Percentiles rank a stretch among this genome's conserved stretches.
Evolutionary conservation across 2,888 invertebrate genomes (phyloP).

Genomic region (Catonia carolina): DNA sequence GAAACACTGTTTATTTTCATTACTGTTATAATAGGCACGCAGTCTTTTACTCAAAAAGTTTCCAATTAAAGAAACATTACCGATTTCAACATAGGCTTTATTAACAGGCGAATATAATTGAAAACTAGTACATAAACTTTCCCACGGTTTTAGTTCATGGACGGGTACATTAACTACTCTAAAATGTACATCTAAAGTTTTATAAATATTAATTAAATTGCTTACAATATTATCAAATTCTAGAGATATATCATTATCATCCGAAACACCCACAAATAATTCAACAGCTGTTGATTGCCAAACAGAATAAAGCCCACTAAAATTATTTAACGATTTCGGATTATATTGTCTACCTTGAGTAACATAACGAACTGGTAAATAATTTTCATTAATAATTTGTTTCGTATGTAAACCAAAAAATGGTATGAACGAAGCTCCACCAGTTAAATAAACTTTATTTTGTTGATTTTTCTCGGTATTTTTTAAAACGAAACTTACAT

Average conservation of each 20-base stretch:
- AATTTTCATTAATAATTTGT: slow-evolving; percentile 52
- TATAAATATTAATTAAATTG: slow-evolving; percentile 53
- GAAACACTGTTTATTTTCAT: slow-evolving; percentile 53
- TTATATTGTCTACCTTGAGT: slow-evolving; percentile 63
- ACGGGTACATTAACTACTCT: slow-evolving; percentile 57
- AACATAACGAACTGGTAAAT: slow-evolving; percentile 63
- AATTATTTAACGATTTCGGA: slow-evolving; percentile 43
- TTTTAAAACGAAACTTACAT: slow-evolving; percentile 53
- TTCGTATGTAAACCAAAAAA: slow-evolving; percentile 69
- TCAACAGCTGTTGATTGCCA: slow-evolving; percentile 63
- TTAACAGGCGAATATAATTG: slow-evolving; percentile 66
- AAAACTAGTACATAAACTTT: slow-evolving; percentile 60
- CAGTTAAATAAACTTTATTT: slow-evolving; percentile 62
- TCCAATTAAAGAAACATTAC: slow-evolving; percentile 61
- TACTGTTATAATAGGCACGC: slow-evolving; percentile 55
- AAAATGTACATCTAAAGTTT: slow-evolving; percentile 59
- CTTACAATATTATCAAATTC: slow-evolving; percentile 52
- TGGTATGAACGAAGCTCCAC: slow-evolving; percentile 64
- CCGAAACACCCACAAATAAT: slow-evolving; percentile 53
- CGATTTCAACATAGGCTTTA: slow-evolving; percentile 62
- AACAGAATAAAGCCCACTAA: slow-evolving; percentile 55
- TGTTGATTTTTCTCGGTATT: slow-evolving; percentile 49
- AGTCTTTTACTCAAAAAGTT: slow-evolving; percentile 73
- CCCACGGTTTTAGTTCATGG: slow-evolving; percentile 53
- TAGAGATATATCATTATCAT: slow-evolving; percentile 47